Conservation (phyloP, 2,888 invertebrate genomes). For the Phalera bucephala region DNA sequence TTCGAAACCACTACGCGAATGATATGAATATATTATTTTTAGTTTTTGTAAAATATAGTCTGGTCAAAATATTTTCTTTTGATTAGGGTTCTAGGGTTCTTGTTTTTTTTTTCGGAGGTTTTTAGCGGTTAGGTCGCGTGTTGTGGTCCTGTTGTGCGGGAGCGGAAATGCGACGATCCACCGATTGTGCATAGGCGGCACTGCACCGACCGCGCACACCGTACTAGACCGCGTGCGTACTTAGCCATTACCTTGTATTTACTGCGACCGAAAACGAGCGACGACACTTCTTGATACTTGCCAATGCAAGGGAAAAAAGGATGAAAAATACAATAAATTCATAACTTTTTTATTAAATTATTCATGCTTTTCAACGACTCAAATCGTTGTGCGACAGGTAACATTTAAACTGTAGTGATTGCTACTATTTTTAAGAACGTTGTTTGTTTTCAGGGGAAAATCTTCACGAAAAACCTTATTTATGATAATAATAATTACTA, state of each 20-base stretch:
- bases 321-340: no score
- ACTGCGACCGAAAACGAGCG: conserved; percentile 65
- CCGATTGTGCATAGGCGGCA: conserved; percentile 82
- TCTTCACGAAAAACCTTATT: no score
- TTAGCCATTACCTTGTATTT: conserved; percentile 83
- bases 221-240: conserved; percentile 82
- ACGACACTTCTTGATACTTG: conserved; percentile 61
- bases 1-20: conserved; percentile 36
- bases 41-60: conserved; percentile 70
- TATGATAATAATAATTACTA: no score
- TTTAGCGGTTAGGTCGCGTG: conserved; percentile 75
- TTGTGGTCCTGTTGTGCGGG: conserved; percentile 63
- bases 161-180: conserved; percentile 78
- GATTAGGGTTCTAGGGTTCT: conserved; percentile 28
- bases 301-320: no score
- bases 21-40: conserved; percentile 59
- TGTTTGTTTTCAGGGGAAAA: no score
- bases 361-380: no score
- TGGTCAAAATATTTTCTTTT: conserved; percentile 58
- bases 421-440: no score
- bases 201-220: conserved; percentile 81
- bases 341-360: no score
- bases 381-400: no score
- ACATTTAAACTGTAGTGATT: no score
- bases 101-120: conserved; percentile 68